Conservation (phyloP, 2,113 vertebrate species). For the Spermophilus dauricus region DNA sequence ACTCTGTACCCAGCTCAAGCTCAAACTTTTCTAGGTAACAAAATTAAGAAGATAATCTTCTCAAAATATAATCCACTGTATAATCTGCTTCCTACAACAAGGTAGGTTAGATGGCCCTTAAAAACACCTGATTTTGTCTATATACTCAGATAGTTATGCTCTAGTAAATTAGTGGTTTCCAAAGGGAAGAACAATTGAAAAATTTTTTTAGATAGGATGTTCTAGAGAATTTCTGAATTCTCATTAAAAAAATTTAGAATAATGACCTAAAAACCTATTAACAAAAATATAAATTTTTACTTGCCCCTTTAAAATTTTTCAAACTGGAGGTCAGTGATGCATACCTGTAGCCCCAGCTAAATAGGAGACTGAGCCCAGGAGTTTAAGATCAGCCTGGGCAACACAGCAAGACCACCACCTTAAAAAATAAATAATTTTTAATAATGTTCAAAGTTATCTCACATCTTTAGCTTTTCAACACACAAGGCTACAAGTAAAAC, state of each 20-base stretch:
- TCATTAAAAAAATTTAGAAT: neutral
- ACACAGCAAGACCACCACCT: neutral
- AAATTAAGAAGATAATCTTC: neutral
- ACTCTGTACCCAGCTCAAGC: neutral
- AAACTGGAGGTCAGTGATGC: neutral
- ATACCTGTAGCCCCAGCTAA: neutral
- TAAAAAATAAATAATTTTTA: neutral
- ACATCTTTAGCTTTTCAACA: neutral
- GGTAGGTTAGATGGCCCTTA: neutral
- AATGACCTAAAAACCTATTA: slow-evolving; percentile 17
- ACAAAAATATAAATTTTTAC: neutral
- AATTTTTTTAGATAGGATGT: neutral
- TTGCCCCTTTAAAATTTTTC: slow-evolving; percentile 12
- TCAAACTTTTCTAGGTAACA: neutral
- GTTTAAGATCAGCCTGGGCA: neutral
- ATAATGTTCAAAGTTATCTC: neutral
- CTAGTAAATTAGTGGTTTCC: neutral
- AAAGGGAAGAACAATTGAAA: neutral
- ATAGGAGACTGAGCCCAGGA: neutral
- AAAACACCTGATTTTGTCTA: slow-evolving; percentile 30
- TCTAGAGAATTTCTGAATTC: slow-evolving; percentile 13
- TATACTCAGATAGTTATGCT: neutral
- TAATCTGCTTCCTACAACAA: neutral
- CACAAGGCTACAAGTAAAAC: neutral
- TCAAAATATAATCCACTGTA: neutral